Evolutionary conservation across 2,888 invertebrate genomes (phyloP), one percentile per base, ranked within the genome.

Genomic region (Ernsta delagoae): DNA sequence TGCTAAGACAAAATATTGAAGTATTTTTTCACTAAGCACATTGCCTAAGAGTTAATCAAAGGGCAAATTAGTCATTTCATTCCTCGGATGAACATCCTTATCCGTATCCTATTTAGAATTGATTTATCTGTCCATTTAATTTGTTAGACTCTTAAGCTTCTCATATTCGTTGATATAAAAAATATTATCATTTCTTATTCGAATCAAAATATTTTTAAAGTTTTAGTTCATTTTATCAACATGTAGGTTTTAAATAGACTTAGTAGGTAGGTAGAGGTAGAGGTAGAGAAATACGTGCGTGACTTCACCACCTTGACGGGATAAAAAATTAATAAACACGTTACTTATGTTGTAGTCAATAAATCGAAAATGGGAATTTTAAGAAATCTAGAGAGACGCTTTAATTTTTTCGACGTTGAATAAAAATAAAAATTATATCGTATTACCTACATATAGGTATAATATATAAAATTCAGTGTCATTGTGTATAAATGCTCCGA

Each of bases 81-180:
- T 71, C 36, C 70, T 66, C 43, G 39, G 50, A 39, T 53, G 53
- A 57, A 62, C 57, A 69, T 71, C 71, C 71, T 65, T 59, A 57
- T 71, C 71, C 65, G 63, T 65, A 71, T 71, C 71, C 71, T 56
- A 63, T 54, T 63, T 54, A 31, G 8, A 39, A 54, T 54, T 53
- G 63, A 63, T 63, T 63, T 54, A 63, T 41, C 16, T 63, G 9
- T 16, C 54, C 41, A 63, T 54, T 63, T 0, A 63, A 54, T 11
- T 16, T 31, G 34, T 31, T 56, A 34, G 24, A 53, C 24, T 53
- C 9, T 16, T 16, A 53, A 24, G 9, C 16, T 24, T 24, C 24
- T 36, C 36, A 36, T 36, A 36, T 36, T 4, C 36, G 24, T 24
- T 7, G 6, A 41, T 3, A 3, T 41, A 41, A 41, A 41, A 8